Percentiles rank a stretch among this genome's conserved stretches.
These are phyloP conservation scores for Gallinago media DNA, from an alignment of 2,113 vertebrate genomes.

Conservation along the genomic window DNA sequence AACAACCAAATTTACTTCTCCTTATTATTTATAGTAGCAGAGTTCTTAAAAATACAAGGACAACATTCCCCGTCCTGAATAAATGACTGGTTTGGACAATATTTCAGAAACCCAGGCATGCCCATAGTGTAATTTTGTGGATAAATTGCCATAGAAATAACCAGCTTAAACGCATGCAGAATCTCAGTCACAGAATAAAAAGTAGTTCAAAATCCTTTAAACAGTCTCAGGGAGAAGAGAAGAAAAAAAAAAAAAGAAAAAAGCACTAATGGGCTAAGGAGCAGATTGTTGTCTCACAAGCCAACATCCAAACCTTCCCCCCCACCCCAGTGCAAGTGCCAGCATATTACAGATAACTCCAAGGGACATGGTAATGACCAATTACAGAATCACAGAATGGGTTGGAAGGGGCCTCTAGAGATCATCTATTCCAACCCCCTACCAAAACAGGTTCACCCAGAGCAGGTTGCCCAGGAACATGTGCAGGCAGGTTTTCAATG, in stretches of 20 bases:
- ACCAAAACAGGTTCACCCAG: too few species aligned
- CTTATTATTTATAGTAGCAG: neutral
- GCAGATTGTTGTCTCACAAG: neutral
- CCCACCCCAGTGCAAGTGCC: accelerated
- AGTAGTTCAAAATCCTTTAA: neutral
- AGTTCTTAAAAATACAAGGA: neutral
- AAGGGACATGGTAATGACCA: accelerated
- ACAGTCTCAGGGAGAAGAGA: neutral
- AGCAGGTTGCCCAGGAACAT: too few species aligned
- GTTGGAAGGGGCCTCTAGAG: too few species aligned
- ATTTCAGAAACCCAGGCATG: neutral
- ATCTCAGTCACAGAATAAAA: neutral
- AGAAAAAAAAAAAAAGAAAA: neutral
- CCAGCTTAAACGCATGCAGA: neutral
- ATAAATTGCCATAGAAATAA: neutral
- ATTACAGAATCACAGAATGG: too few species aligned
- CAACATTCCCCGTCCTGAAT: neutral
- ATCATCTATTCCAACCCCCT: too few species aligned
- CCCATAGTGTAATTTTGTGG: neutral
- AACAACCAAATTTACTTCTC: neutral
- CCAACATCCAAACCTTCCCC: neutral
- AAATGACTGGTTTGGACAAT: neutral
- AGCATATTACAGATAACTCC: neutral
- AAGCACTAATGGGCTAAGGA: neutral
- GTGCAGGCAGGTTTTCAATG: too few species aligned